Percentiles rank a stretch among this genome's conserved stretches.
These are phyloP conservation scores for Graptemys geographica DNA, from an alignment of 2,797 vertebrate genomes.

Conservation along the genomic window DNA sequence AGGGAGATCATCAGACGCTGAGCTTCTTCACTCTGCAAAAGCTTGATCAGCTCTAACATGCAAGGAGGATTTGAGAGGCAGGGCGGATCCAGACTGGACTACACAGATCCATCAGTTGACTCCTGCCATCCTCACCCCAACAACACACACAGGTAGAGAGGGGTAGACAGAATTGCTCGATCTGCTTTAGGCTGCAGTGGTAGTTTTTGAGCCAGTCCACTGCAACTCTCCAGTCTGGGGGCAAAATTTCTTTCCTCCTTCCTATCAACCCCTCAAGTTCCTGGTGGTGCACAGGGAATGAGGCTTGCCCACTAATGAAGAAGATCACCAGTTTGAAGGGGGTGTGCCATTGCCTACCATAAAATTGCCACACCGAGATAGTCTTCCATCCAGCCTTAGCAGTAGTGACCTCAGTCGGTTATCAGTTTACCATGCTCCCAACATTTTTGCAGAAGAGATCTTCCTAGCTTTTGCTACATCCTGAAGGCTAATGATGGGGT, in stretches of 20 bases:
- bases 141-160: background rate
- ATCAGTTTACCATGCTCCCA: background rate
- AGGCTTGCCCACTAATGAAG: rapidly evolving
- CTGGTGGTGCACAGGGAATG: background rate
- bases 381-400: background rate
- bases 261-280: background rate
- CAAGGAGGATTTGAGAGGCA: background rate
- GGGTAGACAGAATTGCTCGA: rapidly evolving
- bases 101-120: background rate
- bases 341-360: background rate
- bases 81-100: background rate
- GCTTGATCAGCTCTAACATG: background rate
- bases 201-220: background rate
- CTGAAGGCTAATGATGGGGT: background rate
- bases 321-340: background rate
- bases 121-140: background rate
- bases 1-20: background rate
- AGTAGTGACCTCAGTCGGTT: background rate
- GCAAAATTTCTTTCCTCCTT: background rate
- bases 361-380: background rate
- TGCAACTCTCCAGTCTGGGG: rapidly evolving
- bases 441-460: background rate
- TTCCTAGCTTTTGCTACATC: background rate
- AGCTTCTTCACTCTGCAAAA: background rate
- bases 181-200: background rate